Evolutionary conservation across 2,888 invertebrate species (phyloP), one percentile per base, ranked within the genome.

Genomic region (Aphodius sticticus): DNA sequence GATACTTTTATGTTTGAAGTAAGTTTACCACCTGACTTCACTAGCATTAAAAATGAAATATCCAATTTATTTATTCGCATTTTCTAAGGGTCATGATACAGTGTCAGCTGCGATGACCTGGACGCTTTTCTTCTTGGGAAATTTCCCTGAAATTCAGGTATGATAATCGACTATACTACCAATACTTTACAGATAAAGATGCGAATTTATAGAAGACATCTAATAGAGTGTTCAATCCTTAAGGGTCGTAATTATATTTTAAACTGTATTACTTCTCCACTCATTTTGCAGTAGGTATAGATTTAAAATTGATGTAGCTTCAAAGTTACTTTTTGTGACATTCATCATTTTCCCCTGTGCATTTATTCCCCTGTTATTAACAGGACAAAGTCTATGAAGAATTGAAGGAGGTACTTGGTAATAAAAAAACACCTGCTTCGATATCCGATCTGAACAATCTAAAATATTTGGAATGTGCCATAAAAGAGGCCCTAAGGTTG

Each of bases 391-490:
- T 91, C 0, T 84, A 90, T 0, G 87, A 91, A 79, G 92, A 92
- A 86, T 84, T 91, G 76, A 88, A 90, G 14, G 85, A 87, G n/a
- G 90, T 91, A 80, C 35, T 79, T 14, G 90, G 91, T 78, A 89
- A 87, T 6, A 70, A 89, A 14, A 2, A 26, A 9, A 37, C 79
- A 9, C 79, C 79, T 15, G 70, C 69, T 26, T 37, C 38, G 0
- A 12, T 79, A 36, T 26, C 70, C 72, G 92, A 93, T 81, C 87
- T 94, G 14, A 87, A 92, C 80, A 90, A 91, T 78, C 92, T 94
- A 92, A 90, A 91, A 79, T 94, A 94, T 84, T 89, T 94, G 81
- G 94, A 94, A 82, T 92, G 92, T 83, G 94, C 93, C 82, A 93
- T 94, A 74, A 94, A 94, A 86, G 94, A 94, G 86, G 90, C 93